These are phyloP conservation scores for Lamproptera curius DNA, from an alignment of 2,888 invertebrate genomes.

Conservation along the genomic window DNA sequence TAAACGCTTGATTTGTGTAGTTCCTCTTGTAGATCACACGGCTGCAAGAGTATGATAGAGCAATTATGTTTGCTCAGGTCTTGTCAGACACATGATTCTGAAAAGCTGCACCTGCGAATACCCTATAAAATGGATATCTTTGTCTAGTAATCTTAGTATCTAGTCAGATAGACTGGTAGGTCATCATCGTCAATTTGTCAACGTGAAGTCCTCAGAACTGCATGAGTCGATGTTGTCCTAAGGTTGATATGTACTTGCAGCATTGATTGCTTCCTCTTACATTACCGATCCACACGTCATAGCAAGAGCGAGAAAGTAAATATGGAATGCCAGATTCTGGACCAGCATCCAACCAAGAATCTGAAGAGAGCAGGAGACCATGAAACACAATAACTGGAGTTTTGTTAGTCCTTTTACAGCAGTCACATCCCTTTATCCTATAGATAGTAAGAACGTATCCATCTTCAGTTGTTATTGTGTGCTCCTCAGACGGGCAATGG, in stretches of 20 bases:
- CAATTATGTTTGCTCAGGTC: slow-evolving; percentile 79
- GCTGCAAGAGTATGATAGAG: slow-evolving; percentile 35
- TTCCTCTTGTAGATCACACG: slow-evolving; percentile 5
- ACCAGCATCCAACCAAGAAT: slow-evolving; percentile 53
- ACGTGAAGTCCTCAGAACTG: slow-evolving; percentile 74
- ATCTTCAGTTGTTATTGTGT: slow-evolving; percentile 48
- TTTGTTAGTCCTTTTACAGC: slow-evolving; percentile 27
- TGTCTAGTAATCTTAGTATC: slow-evolving; percentile 41
- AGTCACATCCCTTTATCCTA: slow-evolving; percentile 37
- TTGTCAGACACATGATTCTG: slow-evolving; percentile 81
- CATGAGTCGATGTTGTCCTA: slow-evolving; percentile 36
- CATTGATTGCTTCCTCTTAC: slow-evolving; percentile 65
- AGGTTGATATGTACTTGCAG: slow-evolving; percentile 65
- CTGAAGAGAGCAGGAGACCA: slow-evolving; percentile 51
- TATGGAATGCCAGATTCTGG: slow-evolving; percentile 38
- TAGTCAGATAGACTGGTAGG: slow-evolving; percentile 80
- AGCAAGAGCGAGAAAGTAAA: slow-evolving; percentile 36
- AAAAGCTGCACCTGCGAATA: slow-evolving; percentile 85
- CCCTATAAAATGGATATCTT: slow-evolving; percentile 75
- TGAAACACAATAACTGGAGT: slow-evolving; percentile 56
- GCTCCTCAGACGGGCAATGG: slow-evolving; percentile 48
- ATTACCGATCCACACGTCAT: slow-evolving; percentile 47
- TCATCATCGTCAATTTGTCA: slow-evolving; percentile 87
- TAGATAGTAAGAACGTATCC: slow-evolving; percentile 52
- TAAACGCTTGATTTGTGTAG: slow-evolving; percentile 55